Conservation (phyloP, 1,140 invertebrate species). For the Calephelis virginiensis region DNA sequence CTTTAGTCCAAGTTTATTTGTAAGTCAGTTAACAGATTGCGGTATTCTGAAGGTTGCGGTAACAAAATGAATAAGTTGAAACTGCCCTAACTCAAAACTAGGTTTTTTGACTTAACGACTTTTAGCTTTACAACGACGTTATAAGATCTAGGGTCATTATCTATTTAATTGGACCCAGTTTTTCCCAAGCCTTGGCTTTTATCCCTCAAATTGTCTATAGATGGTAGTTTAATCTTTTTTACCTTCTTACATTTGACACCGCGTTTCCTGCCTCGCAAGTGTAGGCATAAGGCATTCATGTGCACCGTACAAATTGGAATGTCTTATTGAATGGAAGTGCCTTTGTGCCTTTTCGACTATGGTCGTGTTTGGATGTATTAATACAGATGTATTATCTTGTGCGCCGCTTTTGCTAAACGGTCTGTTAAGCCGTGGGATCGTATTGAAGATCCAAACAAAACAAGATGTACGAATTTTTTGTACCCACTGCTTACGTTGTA, state of each 20-base stretch:
- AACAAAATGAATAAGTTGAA: too few species aligned
- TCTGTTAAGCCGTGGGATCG: slow-evolving; percentile 53
- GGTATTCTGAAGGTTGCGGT: too few species aligned
- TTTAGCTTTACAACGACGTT: too few species aligned
- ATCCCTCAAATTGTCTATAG: slow-evolving; percentile 54
- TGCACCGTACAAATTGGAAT: slow-evolving; percentile 51
- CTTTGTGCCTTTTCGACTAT: slow-evolving; percentile 73
- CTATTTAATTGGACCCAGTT: slow-evolving; percentile 43
- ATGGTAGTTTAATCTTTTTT: slow-evolving; percentile 55
- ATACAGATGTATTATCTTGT: slow-evolving; percentile 66
- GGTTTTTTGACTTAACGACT: too few species aligned
- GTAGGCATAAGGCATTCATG: slow-evolving; percentile 55
- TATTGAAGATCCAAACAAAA: slow-evolving; percentile 33
- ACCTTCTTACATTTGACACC: slow-evolving; percentile 64
- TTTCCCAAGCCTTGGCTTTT: slow-evolving; percentile 53
- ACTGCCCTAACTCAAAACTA: too few species aligned
- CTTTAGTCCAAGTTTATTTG: too few species aligned
- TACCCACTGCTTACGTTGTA: background rate
- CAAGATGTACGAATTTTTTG: slow-evolving; percentile 30
- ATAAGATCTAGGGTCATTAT: slow-evolving; percentile 29
- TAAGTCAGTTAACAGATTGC: too few species aligned
- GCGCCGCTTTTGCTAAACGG: slow-evolving; percentile 42
- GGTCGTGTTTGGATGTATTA: slow-evolving; percentile 60
- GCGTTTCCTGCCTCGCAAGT: slow-evolving; percentile 68
- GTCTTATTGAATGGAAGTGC: slow-evolving; percentile 59